phyloP scores from a whole-genome alignment of 2,797 vertebrate species.

The Meda fulgida region DNA sequence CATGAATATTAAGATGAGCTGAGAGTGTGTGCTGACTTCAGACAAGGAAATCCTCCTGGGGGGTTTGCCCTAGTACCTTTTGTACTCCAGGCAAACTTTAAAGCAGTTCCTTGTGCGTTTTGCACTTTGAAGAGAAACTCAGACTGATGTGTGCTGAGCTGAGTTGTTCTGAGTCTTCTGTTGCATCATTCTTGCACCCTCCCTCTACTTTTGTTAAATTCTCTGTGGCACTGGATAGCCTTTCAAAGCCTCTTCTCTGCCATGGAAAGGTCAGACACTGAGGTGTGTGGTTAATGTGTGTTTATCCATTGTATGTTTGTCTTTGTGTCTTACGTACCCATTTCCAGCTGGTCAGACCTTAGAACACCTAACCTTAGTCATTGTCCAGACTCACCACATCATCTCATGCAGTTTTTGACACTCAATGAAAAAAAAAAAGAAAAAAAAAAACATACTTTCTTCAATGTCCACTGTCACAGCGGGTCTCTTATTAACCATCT shows the following conservation, averaged over 20 bases:
- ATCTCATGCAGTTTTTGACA: conserved; percentile 18
- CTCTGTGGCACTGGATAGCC: conserved; percentile 53
- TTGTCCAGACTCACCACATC: conserved; percentile 33
- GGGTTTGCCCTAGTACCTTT: conserved; percentile 12
- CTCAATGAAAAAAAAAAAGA: conserved; percentile 12
- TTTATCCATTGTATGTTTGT: conserved; percentile 38
- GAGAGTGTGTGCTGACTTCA: background rate
- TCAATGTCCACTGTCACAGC: background rate
- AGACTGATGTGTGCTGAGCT: conserved; percentile 42
- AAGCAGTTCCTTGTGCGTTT: conserved; percentile 43
- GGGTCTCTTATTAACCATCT: conserved; percentile 8
- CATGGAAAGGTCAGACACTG: conserved; percentile 46
- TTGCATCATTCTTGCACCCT: conserved; percentile 44
- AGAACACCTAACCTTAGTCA: conserved; percentile 47
- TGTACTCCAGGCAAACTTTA: conserved; percentile 14
- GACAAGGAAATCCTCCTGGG: conserved; percentile 4
- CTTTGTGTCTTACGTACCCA: conserved; percentile 28
- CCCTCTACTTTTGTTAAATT: conserved; percentile 35
- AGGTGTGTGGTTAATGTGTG: conserved; percentile 29
- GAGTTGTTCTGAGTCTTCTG: conserved; percentile 35
- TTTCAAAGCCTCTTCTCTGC: conserved; percentile 44
- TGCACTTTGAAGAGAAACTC: conserved; percentile 52
- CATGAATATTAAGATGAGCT: conserved; percentile 11
- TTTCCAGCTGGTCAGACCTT: conserved; percentile 51
- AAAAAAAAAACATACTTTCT: conserved; percentile 15